Evolutionary conservation across 2,113 vertebrate genomes (phyloP).

Genomic region (Aleadryas rufinucha): DNA sequence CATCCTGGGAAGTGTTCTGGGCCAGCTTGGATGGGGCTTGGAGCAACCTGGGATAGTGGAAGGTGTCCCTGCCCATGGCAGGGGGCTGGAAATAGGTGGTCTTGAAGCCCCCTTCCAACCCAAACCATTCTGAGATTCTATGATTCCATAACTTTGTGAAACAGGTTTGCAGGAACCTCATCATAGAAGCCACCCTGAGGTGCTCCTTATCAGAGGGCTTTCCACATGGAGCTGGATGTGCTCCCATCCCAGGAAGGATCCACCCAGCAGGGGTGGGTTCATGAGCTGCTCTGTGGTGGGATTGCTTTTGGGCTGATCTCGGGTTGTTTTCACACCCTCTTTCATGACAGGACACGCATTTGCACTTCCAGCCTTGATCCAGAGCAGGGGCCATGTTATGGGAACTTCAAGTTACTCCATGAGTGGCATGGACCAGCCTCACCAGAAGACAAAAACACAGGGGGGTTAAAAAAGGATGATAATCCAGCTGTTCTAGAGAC

Average conservation of each 20-base stretch:
- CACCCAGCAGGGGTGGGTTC: accelerated
- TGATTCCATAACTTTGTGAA: not conserved
- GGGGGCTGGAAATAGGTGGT: not conserved
- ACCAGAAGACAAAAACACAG: not conserved
- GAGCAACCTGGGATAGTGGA: not conserved
- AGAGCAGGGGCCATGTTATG: not conserved
- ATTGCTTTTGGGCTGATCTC: not conserved
- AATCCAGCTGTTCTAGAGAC: not conserved
- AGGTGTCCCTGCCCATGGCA: not conserved
- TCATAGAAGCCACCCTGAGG: not conserved
- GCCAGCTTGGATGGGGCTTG: accelerated
- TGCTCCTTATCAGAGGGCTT: not conserved
- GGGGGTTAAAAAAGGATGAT: accelerated
- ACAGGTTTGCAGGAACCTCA: not conserved
- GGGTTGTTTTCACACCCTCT: not conserved
- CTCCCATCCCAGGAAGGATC: not conserved
- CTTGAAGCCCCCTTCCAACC: not conserved
- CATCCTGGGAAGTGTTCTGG: accelerated
- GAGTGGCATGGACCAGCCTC: not conserved
- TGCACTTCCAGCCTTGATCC: not conserved
- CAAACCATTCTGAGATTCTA: not conserved
- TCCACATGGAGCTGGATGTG: not conserved
- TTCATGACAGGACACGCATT: not conserved
- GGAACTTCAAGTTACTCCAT: not conserved
- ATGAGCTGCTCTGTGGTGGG: not conserved